Percentiles rank a stretch among this genome's conserved stretches.
These are phyloP conservation scores for Ptilodon capucinus DNA, from an alignment of 2,888 invertebrate genomes.

Conservation along the genomic window DNA sequence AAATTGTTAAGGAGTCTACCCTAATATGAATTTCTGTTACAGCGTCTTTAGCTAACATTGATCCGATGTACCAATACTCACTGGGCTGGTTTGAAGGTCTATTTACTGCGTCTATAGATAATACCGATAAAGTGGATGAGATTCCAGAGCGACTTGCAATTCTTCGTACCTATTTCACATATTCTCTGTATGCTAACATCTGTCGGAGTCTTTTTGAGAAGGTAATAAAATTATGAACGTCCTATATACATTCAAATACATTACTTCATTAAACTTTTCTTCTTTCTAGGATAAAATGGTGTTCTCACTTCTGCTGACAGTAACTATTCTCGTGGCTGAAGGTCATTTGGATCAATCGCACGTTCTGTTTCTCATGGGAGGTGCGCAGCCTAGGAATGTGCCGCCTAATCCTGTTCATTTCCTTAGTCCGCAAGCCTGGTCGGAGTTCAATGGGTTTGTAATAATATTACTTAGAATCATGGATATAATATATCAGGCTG, in stretches of 20 bases:
- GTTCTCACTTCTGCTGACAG: constrained; percentile 89
- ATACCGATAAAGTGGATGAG: constrained; percentile 92
- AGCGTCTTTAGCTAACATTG: constrained; percentile 93
- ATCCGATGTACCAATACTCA: constrained; percentile 99
- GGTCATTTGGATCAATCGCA: constrained; percentile 84
- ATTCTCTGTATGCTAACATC: constrained; percentile 94
- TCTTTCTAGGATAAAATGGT: constrained; percentile 90
- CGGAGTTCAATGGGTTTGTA: constrained; percentile 69
- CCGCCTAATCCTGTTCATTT: constrained; percentile 64
- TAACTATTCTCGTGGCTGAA: constrained; percentile 86
- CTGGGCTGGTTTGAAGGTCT: constrained; percentile 96
- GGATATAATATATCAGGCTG: no score
- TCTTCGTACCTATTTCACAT: constrained; percentile 92
- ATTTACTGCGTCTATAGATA: constrained; percentile 93
- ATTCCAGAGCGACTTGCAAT: constrained; percentile 88
- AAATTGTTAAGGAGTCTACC: not conserved
- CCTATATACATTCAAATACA: not conserved
- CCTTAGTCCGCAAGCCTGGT: constrained; percentile 69
- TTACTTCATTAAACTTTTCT: not conserved
- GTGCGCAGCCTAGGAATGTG: constrained; percentile 81
- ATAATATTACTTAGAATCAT: not conserved
- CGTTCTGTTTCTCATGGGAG: constrained; percentile 94
- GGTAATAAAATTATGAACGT: constrained; percentile 56
- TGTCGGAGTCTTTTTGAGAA: constrained; percentile 97
- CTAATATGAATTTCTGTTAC: constrained; percentile 13